Conservation (phyloP, 2,888 invertebrate species). For the Frankliniella fusca region DNA sequence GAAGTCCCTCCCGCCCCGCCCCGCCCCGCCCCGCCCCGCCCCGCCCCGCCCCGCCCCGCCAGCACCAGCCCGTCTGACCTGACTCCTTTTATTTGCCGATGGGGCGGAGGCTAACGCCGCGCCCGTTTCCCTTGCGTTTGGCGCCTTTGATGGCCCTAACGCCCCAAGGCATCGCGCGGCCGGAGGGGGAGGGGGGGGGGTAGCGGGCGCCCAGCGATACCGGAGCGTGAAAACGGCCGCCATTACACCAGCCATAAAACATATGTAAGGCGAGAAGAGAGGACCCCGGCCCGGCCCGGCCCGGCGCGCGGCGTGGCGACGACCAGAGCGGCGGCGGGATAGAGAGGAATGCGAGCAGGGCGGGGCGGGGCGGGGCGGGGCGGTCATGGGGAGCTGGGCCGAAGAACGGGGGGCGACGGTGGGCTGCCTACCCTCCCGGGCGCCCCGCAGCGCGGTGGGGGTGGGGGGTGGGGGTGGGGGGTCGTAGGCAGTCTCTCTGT, state of each 20-base stretch:
- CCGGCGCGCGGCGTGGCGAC: not conserved
- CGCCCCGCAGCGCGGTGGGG: no score
- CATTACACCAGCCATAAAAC: constrained; percentile 20
- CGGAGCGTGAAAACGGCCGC: constrained; percentile 16
- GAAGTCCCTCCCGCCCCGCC: not conserved
- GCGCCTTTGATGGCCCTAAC: not conserved
- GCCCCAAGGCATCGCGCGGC: no score
- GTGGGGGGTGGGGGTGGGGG: no score
- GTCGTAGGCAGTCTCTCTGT: no score
- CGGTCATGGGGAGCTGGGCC: no score
- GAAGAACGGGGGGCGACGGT: no score
- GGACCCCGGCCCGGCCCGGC: not conserved
- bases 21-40: not conserved
- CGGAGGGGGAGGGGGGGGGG: not conserved
- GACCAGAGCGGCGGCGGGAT: not conserved
- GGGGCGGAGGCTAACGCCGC: not conserved
- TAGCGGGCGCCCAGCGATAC: not conserved
- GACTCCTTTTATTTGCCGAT: not conserved
- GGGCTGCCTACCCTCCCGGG: no score
- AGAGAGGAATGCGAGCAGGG: no score
- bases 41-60: not conserved
- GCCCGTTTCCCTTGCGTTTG: constrained; percentile 14
- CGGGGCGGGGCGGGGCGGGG: no score
- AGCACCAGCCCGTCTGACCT: not conserved
- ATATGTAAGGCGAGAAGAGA: constrained; percentile 16